Evolutionary conservation across 2,888 invertebrate genomes (phyloP), one percentile per base, ranked within the genome.

Genomic region (Gastracanthus pulcherrimus): DNA sequence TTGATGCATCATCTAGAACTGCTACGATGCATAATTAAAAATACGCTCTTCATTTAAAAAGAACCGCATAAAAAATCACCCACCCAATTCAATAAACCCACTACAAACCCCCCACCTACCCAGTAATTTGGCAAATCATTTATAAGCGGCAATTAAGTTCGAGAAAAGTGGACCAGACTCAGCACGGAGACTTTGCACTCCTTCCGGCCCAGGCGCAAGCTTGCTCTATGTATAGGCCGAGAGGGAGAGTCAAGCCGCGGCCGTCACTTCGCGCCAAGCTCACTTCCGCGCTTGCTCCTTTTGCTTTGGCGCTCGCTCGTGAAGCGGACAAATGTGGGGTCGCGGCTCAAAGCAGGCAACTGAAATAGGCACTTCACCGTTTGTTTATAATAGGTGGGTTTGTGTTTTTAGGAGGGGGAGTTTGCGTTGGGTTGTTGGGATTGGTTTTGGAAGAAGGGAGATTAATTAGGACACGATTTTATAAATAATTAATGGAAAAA

Each of bases 191-290:
- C 34, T n/a, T n/a, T n/a, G n/a, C n/a, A n/a, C 62, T 29, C 9
- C 38, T 64, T 75, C 51, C 51, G 38, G 45, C 31, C 31, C 7
- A 4, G 38, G 45, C 31, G 45, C 7, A 4, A 29, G 26, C 36
- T 19, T 23, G 58, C 23, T 45, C 69, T 77, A 77, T 77, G 69
- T 70, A 77, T 77, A 77, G 62, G 45, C 69, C 19, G 23, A n/a
- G n/a, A n/a, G n/a, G n/a, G 62, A 23, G 55, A 55, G 9, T 19
- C 62, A 19, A 31, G 34, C 34, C 34, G 26, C 34, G n/a, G n/a
- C 19, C 62, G 34, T 5, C n/a, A 38, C 26, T 45, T 31, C 55
- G 16, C 71, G 38, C 26, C n/a, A n/a, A n/a, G n/a, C n/a, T n/a
- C n/a, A 72, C 58, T 58, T 66, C 75, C 48, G 23, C 48, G 23